Evolutionary conservation across 2,888 invertebrate genomes (phyloP).

Genomic region (Caenorhabditis sp.): DNA sequence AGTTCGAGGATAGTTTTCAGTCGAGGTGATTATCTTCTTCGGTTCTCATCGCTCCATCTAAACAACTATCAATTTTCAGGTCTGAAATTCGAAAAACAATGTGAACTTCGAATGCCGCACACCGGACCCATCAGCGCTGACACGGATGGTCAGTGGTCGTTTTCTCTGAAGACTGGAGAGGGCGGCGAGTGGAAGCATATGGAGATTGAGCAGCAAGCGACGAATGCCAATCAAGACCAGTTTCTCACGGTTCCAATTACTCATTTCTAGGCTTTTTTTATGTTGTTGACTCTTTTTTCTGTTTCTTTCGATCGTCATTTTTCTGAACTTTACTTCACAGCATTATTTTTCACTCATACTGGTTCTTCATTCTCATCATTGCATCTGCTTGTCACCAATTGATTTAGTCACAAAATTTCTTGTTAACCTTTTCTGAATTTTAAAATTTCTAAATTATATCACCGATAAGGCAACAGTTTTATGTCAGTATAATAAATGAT

Average conservation of each 20-base stretch:
- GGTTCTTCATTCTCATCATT: constrained; percentile 16
- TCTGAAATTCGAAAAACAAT: constrained; percentile 91
- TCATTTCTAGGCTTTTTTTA: constrained; percentile 65
- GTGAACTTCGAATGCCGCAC: constrained; percentile 93
- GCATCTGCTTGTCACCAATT: constrained; percentile 41
- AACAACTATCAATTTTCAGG: no score
- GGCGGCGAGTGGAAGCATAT: constrained; percentile 78
- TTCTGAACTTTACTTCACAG: constrained; percentile 28
- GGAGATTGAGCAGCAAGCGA: constrained; percentile 67
- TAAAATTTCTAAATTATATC: no score
- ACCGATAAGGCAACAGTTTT: no score
- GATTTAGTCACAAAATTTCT: constrained; percentile 40
- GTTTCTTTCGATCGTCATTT: background rate
- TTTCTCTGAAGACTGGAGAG: constrained; percentile 84
- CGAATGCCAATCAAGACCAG: constrained; percentile 65
- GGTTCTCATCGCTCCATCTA: no score
- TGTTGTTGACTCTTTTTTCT: constrained; percentile 4
- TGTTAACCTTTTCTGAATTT: background rate
- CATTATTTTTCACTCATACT: constrained; percentile 43
- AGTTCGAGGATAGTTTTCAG: no score
- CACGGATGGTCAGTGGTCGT: constrained; percentile 84
- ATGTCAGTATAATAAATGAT: no score
- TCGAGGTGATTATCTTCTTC: no score
- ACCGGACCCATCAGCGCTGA: constrained; percentile 79
- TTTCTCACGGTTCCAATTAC: constrained; percentile 73